Evolutionary conservation across 2,888 invertebrate species (phyloP).

Genomic region (Drosophila affinis): DNA sequence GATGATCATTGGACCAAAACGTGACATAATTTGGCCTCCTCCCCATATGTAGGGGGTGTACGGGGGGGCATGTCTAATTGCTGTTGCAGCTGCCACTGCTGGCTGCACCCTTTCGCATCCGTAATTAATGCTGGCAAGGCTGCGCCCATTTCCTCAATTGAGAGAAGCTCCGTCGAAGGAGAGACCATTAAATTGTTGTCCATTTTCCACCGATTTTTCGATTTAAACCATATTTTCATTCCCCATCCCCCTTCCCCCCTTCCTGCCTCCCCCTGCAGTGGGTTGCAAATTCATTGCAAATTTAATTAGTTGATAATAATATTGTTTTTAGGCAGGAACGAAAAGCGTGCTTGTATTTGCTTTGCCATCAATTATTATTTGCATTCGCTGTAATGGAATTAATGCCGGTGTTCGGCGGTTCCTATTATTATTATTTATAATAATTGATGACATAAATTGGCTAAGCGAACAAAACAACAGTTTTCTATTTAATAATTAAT

Average conservation of each 20-base stretch:
- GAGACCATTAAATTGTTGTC: constrained; percentile 12
- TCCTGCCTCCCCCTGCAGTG: neutral
- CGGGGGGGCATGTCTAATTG: constrained; percentile 44
- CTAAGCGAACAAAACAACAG: neutral
- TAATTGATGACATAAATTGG: constrained; percentile 15
- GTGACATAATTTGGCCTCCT: constrained; percentile 67
- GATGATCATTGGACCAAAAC: constrained; percentile 67
- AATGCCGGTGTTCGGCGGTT: neutral
- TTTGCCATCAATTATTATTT: constrained; percentile 22
- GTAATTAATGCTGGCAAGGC: constrained; percentile 47
- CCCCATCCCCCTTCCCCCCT: too few species aligned
- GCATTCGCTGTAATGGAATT: constrained; percentile 3
- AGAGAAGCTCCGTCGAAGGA: constrained; percentile 30
- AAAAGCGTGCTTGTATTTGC: constrained; percentile 2
- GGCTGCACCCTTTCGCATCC: constrained; percentile 30
- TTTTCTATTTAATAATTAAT: constrained; percentile 5
- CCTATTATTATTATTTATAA: constrained; percentile 9
- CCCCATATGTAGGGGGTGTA: neutral
- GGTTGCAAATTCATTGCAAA: constrained; percentile 12
- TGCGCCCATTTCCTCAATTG: constrained; percentile 45
- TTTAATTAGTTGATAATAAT: constrained; percentile 23
- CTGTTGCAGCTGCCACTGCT: constrained; percentile 35
- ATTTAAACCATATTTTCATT: constrained; percentile 7
- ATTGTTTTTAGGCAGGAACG: constrained; percentile 1
- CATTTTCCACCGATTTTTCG: neutral